A percentile compares a stretch with the other conserved stretches of the same genome.
These are phyloP conservation scores for Chelonoidis abingdonii DNA, from an alignment of 2,113 vertebrate species.

Conservation along the genomic window DNA sequence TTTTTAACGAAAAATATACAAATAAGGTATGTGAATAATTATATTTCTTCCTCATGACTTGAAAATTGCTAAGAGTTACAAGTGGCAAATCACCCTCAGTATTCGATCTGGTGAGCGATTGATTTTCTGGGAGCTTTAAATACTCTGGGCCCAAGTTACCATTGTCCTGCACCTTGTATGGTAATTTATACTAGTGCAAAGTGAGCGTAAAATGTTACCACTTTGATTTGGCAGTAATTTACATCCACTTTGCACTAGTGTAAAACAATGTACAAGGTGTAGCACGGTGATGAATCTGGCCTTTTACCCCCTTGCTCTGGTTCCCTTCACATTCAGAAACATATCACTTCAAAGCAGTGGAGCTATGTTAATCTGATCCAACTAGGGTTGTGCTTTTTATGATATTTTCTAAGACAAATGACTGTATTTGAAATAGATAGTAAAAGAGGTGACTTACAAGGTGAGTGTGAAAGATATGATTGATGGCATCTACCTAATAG, in stretches of 20 bases:
- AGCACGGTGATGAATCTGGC: not conserved
- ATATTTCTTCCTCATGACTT: fast-evolving
- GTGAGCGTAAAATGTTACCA: not conserved
- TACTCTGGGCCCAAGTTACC: not conserved
- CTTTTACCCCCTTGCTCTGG: not conserved
- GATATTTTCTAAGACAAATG: not conserved
- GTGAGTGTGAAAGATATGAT: not conserved
- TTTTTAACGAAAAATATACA: not conserved
- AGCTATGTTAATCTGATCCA: not conserved
- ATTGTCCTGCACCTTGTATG: not conserved
- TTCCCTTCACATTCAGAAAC: not conserved
- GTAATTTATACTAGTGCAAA: fast-evolving
- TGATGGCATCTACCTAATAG: not conserved
- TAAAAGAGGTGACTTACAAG: not conserved
- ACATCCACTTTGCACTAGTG: not conserved
- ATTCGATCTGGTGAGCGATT: not conserved
- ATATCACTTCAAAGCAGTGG: not conserved
- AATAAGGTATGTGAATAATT: not conserved
- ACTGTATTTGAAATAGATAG: not conserved
- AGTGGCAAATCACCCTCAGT: not conserved
- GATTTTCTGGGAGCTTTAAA: not conserved
- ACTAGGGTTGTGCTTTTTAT: not conserved
- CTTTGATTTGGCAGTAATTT: not conserved
- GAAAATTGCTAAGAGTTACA: not conserved
- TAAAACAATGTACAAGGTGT: not conserved